Base-by-base conservation (phyloP, 1,140 invertebrate genomes). In the Drosophila lowei region DNA sequence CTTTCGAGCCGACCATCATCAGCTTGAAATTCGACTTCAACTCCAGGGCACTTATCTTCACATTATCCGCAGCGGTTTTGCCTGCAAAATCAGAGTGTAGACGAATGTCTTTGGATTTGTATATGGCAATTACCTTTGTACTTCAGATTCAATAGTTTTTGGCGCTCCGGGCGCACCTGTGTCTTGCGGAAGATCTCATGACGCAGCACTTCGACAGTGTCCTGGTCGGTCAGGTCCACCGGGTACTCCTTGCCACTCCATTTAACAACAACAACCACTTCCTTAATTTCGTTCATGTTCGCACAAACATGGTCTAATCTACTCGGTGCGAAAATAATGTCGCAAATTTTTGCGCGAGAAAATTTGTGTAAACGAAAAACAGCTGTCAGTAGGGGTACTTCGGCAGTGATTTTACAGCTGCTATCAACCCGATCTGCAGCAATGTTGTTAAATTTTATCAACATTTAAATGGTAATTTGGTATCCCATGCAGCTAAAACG, bases 1-100 rank as follows among this genome's bases (percentile, higher is more conserved):
- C 98, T 21, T 96, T 92, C 0, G 97, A 98, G 0, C 98, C 98
- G 94, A 99, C 98, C 95, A 99, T 96, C 97, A 99, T 98, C 13
- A 99, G 94, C 92, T 98, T 98, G 60, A 96, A 96, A 34, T 96
- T 96, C n/a, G 95, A 94, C 90, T 97, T 98, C 4, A 98, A 91
- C 68, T 95, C 95, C 44, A 98, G 89, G 21, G 94, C 92, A 11
- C 93, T 93, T 16, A 98, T 91, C 48, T 93, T 93, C 70, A 95
- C 94, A 66, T 94, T 94, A 91, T 98, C 96, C 58, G 94, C 93
- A 0, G 96, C 95, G 60, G 94, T 93, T 93, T 97, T 97, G 23
- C 96, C 97, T 98, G 79, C 15, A 71, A 68, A 8, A 25, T 25
- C 30, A 6, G 21, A 3, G 4, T 11, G 42, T 54, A 15, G 15